phyloP scores from a whole-genome alignment of 37 sponge, comb jelly and placozoan species.

The Ephydatia muelleri region DNA sequence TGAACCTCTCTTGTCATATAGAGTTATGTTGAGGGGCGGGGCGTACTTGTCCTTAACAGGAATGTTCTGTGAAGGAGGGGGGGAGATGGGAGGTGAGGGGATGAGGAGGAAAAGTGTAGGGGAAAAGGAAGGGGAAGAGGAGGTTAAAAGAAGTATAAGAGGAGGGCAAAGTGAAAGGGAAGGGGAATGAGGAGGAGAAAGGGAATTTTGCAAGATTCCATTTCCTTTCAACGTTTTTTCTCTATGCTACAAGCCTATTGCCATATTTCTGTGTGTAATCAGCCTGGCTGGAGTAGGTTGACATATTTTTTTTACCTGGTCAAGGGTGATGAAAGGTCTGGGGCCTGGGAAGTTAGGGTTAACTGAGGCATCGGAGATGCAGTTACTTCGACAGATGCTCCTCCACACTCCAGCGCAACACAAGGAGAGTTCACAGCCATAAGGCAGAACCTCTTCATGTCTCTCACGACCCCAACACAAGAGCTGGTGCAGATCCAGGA shows the following conservation, averaged over 20 bases:
- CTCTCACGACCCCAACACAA: constrained; percentile 86
- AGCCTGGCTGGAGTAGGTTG: too few relatives aligned
- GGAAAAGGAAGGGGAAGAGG: too few relatives aligned
- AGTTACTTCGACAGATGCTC: constrained; percentile 13
- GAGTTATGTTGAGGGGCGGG: not conserved
- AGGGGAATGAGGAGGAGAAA: too few relatives aligned
- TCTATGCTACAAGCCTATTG: too few relatives aligned
- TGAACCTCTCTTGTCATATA: not conserved
- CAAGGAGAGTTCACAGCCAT: constrained; percentile 62
- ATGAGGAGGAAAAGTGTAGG: too few relatives aligned
- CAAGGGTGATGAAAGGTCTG: constrained; percentile 19
- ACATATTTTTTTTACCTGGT: constrained; percentile 55
- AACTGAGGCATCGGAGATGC: constrained; percentile 56
- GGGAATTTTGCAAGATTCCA: too few relatives aligned
- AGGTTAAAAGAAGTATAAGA: too few relatives aligned
- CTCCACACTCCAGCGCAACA: constrained; percentile 78
- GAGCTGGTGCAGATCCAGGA: constrained; percentile 14
- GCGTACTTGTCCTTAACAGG: not conserved
- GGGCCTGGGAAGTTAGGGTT: constrained; percentile 79
- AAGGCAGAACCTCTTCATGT: constrained; percentile 69
- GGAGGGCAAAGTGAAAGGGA: too few relatives aligned
- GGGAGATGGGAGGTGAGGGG: too few relatives aligned
- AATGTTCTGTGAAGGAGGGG: not conserved
- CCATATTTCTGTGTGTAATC: too few relatives aligned
- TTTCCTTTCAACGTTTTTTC: too few relatives aligned